Evolutionary conservation across 2,113 vertebrate species (phyloP).

Genomic region (Siniperca knerii): DNA sequence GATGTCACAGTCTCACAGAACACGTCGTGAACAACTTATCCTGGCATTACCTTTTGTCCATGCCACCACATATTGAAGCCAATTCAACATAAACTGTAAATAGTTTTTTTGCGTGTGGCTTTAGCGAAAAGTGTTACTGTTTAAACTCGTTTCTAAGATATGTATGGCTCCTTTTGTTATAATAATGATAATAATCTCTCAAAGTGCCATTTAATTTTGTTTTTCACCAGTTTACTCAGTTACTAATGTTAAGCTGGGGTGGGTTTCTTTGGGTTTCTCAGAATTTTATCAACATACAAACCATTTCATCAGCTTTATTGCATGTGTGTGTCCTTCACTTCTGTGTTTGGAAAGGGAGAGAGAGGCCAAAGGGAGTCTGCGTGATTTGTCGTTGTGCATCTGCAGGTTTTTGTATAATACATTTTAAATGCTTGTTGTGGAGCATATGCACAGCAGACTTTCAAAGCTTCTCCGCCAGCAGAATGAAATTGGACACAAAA

Average conservation of each 20-base stretch:
- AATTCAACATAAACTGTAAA: background rate
- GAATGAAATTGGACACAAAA: constrained; percentile 38
- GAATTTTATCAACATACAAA: background rate
- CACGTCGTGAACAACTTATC: constrained; percentile 37
- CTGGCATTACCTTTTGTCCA: constrained; percentile 42
- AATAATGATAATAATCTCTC: background rate
- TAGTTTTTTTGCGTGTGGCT: background rate
- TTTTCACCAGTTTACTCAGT: background rate
- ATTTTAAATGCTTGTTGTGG: constrained; percentile 1
- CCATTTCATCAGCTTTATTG: constrained; percentile 8
- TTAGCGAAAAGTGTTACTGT: background rate
- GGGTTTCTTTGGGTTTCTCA: background rate
- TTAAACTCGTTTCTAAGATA: background rate
- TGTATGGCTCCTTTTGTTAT: background rate
- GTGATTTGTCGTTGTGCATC: background rate
- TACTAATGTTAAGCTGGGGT: background rate
- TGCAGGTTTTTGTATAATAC: background rate
- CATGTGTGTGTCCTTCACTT: background rate
- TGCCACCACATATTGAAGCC: background rate
- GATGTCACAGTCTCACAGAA: constrained; percentile 52
- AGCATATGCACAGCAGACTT: constrained; percentile 37
- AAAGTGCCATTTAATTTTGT: background rate
- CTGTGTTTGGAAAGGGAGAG: background rate
- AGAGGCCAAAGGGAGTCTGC: background rate
- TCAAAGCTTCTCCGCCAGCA: constrained; percentile 3